These are phyloP conservation scores for Leptodactylus fuscus DNA, from an alignment of 2,113 vertebrate species.

Conservation along the genomic window DNA sequence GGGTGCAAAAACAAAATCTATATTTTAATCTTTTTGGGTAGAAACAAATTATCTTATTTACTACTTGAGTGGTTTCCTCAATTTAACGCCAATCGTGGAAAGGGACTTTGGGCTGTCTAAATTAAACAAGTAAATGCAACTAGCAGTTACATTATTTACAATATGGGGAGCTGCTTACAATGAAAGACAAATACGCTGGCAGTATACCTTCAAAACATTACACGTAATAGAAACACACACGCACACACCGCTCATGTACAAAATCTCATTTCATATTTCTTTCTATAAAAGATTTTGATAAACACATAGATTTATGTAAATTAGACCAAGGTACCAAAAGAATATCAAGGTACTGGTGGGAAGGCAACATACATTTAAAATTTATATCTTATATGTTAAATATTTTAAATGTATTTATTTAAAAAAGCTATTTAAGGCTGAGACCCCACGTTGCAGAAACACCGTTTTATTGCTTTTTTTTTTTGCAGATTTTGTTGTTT, in stretches of 20 bases:
- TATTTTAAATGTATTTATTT: neutral
- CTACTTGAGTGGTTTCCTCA: conserved; percentile 88
- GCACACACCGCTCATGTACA: conserved; percentile 68
- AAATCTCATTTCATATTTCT: conserved; percentile 71
- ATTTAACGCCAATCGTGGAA: conserved; percentile 86
- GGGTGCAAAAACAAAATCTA: conserved; percentile 72
- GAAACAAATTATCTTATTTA: conserved; percentile 87
- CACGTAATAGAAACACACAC: conserved; percentile 72
- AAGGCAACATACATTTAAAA: neutral
- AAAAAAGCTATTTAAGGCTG: too few relatives aligned
- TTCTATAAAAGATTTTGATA: neutral
- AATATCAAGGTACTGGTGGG: neutral
- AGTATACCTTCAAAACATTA: conserved; percentile 50
- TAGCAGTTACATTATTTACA: conserved; percentile 80
- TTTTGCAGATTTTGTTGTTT: too few relatives aligned
- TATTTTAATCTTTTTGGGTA: conserved; percentile 78
- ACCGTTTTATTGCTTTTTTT: too few relatives aligned
- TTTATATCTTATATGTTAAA: too few relatives aligned
- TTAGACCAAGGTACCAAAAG: neutral
- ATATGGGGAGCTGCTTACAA: conserved; percentile 68
- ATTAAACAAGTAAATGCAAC: conserved; percentile 77
- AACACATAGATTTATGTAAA: conserved; percentile 13
- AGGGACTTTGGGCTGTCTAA: conserved; percentile 79
- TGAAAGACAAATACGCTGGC: conserved; percentile 62
- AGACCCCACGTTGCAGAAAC: too few relatives aligned